Evolutionary conservation across 2,888 invertebrate genomes (phyloP).

Genomic region (Noctua janthina): DNA sequence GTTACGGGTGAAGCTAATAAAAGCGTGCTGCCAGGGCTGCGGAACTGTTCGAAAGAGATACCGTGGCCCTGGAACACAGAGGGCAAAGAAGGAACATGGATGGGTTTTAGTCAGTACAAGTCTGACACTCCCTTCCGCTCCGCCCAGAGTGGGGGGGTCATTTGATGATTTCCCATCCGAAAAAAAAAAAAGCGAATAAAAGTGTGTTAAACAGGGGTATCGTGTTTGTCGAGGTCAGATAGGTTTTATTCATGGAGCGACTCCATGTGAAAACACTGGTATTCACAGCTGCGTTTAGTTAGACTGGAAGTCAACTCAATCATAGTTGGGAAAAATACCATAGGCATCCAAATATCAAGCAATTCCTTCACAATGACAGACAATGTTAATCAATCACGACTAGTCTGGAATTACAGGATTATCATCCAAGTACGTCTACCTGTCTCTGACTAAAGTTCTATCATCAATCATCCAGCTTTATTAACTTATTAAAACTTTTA

Average conservation of each 20-base stretch:
- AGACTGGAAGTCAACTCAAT: not conserved
- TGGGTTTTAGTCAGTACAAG: no score
- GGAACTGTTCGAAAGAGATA: no score
- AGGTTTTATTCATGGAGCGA: not conserved
- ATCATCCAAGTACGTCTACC: slow-evolving; percentile 27
- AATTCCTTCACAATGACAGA: not conserved
- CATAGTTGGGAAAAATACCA: not conserved
- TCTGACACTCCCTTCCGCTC: no score
- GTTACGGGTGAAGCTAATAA: no score
- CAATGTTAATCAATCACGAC: slow-evolving; percentile 40
- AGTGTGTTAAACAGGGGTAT: no score
- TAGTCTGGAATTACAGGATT: slow-evolving; percentile 25
- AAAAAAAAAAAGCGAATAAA: no score
- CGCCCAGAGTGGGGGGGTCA: no score
- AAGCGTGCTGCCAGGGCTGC: no score
- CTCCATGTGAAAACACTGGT: not conserved
- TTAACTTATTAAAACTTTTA: slow-evolving; percentile 38
- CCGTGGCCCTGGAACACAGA: no score
- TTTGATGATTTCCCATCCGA: no score
- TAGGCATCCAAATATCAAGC: not conserved
- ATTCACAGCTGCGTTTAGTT: not conserved
- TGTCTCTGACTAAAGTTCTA: slow-evolving; percentile 27
- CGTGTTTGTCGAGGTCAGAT: not conserved
- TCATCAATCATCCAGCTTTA: slow-evolving; percentile 45
- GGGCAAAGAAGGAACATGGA: no score